Conservation (phyloP, 23 tunicate genomes). For the Pegea sp. region DNA sequence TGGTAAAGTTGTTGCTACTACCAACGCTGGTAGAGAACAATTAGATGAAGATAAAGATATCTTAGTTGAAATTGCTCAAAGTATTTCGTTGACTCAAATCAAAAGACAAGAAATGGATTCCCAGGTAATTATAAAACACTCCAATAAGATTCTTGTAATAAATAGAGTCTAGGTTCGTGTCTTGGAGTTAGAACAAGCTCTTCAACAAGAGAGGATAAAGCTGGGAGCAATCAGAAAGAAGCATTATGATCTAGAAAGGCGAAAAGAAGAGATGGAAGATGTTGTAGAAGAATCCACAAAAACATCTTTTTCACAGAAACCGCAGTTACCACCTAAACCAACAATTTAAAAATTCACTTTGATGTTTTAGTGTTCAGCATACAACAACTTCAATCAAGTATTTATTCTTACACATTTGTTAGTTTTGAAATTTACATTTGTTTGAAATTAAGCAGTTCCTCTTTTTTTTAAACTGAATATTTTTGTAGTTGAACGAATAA, state of each 20-base stretch:
- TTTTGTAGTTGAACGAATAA: too few species aligned
- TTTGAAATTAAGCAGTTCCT: too few species aligned
- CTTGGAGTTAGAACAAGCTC: slow-evolving; percentile 58
- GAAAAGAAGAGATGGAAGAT: slow-evolving; percentile 32
- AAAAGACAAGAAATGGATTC: slow-evolving; percentile 45
- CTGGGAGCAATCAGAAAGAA: slow-evolving; percentile 58
- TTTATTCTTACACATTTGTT: too few species aligned
- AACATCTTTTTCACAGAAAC: too few species aligned
- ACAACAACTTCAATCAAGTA: too few species aligned
- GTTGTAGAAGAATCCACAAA: too few species aligned
- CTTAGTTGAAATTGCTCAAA: slow-evolving; percentile 14
- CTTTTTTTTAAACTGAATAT: too few species aligned
- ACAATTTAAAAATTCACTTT: too few species aligned
- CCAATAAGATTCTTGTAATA: not conserved
- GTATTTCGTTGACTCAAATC: slow-evolving; percentile 47
- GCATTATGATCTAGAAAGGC: slow-evolving; percentile 67
- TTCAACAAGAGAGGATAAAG: slow-evolving; percentile 40
- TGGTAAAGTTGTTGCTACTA: slow-evolving; percentile 82
- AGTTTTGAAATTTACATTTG: too few species aligned
- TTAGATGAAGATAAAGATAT: slow-evolving; percentile 37
- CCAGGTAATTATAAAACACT: not conserved
- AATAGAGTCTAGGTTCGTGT: slow-evolving; percentile 37
- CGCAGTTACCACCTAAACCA: too few species aligned
- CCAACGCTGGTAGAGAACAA: slow-evolving; percentile 71
- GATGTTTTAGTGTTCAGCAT: too few species aligned